A percentile compares a stretch with the other conserved stretches of the same genome.
Evolutionary conservation across 2,888 invertebrate species (phyloP).

Genomic region (Frankliniella intonsa): DNA sequence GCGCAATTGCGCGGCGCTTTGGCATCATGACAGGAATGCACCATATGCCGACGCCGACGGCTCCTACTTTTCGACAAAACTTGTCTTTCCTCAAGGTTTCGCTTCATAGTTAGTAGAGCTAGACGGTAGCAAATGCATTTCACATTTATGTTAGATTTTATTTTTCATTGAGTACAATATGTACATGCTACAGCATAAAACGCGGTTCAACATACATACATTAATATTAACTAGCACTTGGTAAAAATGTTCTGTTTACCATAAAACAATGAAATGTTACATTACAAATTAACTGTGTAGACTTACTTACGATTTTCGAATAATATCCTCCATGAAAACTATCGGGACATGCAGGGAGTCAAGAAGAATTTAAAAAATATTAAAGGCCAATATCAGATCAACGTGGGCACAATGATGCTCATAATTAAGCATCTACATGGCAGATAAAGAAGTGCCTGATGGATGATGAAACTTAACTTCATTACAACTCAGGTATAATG

Average conservation of each 20-base stretch:
- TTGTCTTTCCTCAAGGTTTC: too few species aligned
- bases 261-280: not conserved
- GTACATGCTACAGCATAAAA: slow-evolving; percentile 4
- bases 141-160: not conserved
- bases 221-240: not conserved
- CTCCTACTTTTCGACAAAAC: too few species aligned
- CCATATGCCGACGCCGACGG: too few species aligned
- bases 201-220: not conserved
- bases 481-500: too few species aligned
- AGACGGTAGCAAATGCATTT: too few species aligned
- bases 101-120: too few species aligned
- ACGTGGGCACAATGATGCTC: not conserved
- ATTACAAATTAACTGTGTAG: not conserved
- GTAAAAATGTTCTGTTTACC: not conserved
- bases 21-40: too few species aligned
- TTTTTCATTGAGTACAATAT: slow-evolving; percentile 6
- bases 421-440: too few species aligned
- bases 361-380: not conserved
- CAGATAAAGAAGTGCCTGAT: too few species aligned
- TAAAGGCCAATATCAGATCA: not conserved
- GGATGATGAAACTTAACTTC: too few species aligned
- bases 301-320: not conserved
- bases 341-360: not conserved
- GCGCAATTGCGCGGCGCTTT: too few species aligned
- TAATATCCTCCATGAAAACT: not conserved